A percentile compares a stretch with the other conserved stretches of the same genome.
These are phyloP conservation scores for Lycia hirtaria DNA, from an alignment of 2,888 invertebrate genomes.

Conservation along the genomic window DNA sequence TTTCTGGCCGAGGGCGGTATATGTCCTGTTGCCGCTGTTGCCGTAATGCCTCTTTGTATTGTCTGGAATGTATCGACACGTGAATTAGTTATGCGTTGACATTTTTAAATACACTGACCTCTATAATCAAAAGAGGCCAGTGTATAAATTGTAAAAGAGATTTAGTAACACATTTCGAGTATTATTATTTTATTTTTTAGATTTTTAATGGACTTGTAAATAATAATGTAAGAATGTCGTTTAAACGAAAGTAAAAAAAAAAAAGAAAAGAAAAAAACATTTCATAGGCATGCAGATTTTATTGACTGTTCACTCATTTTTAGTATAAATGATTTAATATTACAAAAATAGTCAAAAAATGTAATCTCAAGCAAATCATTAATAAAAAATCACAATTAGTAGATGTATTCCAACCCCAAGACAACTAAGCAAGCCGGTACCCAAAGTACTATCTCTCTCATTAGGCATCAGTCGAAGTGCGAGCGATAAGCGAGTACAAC, in stretches of 20 bases:
- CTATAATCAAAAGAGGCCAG: too few relatives aligned
- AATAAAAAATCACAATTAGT: not conserved
- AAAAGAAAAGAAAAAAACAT: not conserved
- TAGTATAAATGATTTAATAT: not conserved
- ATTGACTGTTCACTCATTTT: not conserved
- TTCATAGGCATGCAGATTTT: not conserved
- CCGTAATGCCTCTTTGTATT: slow-evolving; percentile 95
- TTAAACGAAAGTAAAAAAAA: too few relatives aligned
- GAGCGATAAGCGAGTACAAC: slow-evolving; percentile 20
- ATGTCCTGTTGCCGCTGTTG: slow-evolving; percentile 94
- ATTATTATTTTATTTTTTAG: not conserved
- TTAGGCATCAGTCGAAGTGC: slow-evolving; percentile 26
- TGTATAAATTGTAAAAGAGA: slow-evolving; percentile 14
- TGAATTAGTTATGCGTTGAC: slow-evolving; percentile 12
- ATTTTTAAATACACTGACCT: too few relatives aligned
- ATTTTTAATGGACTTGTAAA: not conserved
- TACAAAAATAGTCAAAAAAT: not conserved
- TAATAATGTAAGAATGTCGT: not conserved
- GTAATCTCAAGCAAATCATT: not conserved
- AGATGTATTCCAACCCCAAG: slow-evolving; percentile 5
- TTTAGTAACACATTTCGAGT: slow-evolving; percentile 37
- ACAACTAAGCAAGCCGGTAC: slow-evolving; percentile 11
- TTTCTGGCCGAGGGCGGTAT: slow-evolving; percentile 88
- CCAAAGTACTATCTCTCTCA: not conserved
- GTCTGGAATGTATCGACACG: slow-evolving; percentile 80